Evolutionary conservation across 2,797 vertebrate species (phyloP).

Genomic region (Pseudomugil gertrudae): DNA sequence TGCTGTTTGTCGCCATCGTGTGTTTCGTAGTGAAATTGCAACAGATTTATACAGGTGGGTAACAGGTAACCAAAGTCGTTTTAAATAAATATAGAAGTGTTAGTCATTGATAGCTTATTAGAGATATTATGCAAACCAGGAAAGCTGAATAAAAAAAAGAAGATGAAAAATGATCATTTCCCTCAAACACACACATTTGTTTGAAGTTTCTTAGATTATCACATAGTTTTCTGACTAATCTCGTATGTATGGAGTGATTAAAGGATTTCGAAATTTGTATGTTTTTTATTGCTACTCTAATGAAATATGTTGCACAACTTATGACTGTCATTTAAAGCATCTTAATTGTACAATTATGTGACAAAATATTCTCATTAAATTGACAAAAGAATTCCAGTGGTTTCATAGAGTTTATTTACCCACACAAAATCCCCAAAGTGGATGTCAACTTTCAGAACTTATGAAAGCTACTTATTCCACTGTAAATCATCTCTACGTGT

Average conservation of each 20-base stretch:
- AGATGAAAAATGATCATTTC: no score
- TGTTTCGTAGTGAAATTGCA: constrained; percentile 34
- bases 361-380: constrained; percentile 24
- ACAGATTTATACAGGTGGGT: no score
- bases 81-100: background rate
- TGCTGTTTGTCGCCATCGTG: constrained; percentile 54
- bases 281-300: constrained; percentile 12
- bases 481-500: background rate
- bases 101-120: background rate
- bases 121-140: background rate
- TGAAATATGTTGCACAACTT: constrained; percentile 40
- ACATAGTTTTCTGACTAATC: background rate
- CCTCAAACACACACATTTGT: no score
- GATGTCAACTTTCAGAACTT: background rate
- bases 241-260: background rate
- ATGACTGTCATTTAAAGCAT: background rate
- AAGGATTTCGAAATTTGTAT: constrained; percentile 22
- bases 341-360: constrained; percentile 19
- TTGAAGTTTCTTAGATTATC: no score
- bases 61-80: background rate
- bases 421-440: background rate
- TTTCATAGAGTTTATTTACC: background rate
- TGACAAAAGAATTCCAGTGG: background rate
- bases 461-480: background rate
- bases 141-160: background rate